Evolutionary conservation across 2,797 vertebrate species (phyloP), one percentile per base, ranked within the genome.

Genomic region (Melanotaenia parkinsoni): DNA sequence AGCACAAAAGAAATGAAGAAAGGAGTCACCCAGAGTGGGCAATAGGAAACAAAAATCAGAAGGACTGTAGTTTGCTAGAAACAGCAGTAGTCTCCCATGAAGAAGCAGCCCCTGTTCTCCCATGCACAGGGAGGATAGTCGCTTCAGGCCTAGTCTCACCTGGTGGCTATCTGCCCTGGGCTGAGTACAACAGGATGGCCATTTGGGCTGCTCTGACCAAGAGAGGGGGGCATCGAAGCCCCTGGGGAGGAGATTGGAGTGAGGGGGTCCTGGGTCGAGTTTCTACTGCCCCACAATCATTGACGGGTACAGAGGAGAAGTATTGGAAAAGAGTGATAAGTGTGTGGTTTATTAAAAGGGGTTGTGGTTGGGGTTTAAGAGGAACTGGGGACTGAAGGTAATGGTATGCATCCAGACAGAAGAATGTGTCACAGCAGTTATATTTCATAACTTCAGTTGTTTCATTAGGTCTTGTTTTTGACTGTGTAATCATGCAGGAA

Each of bases 241-340:
- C 96, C 91, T 22, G 96, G 94, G 77, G 97, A 93, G 73, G 96
- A 92, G 77, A 96, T 93, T 71, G 97, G 91, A 81, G 96, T 95
- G 59, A 96, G 94, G 59, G 96, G 91, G 58, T 99, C 97, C 94
- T 97, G 97, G 92, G 91, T 95, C 0, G 96, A 95, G 85, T 96
- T 97, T 94, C 97, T 98, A 93, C 81, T 89, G 83, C 79, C 88
- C 89, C 84, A 74, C 74, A 88, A 84, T 84, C 70, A 83, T 76
- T 83, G 66, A 50, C 86, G 74, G 76, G 95, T 90, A n/a, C 92
- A 93, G 58, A 94, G 92, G 79, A 86, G 81, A 82, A 75, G 81
- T 83, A 74, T 70, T 83, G 87, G 84, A 83, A 83, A 88, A 92
- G 62, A 81, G 67, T 56, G 80, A 80, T 88, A 83, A 91, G 80